A percentile compares a stretch with the other conserved stretches of the same genome.
phyloP scores from a whole-genome alignment of 2,113 vertebrate species.

The Loxodonta africana region DNA sequence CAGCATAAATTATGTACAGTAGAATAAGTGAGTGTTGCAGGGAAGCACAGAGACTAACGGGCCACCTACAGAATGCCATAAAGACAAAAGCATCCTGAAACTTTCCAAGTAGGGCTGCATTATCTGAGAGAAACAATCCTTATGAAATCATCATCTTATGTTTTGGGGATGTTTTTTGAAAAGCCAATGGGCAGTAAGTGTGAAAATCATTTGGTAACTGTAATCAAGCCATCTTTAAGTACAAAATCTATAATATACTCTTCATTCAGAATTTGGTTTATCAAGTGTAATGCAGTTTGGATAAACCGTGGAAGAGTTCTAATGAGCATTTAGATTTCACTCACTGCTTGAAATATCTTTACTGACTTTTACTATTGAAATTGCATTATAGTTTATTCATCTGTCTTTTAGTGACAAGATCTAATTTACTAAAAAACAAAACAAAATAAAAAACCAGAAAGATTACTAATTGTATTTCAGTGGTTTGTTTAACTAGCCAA shows the following conservation, averaged over 20 bases:
- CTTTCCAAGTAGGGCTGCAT: conserved; percentile 48
- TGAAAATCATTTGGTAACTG: conserved; percentile 66
- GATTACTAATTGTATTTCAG: conserved; percentile 6
- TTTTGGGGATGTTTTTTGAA: conserved; percentile 59
- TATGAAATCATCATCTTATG: conserved; percentile 51
- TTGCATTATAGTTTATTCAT: conserved; percentile 76
- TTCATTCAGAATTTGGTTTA: conserved; percentile 74
- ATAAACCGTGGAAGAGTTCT: conserved; percentile 70
- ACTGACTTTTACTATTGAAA: conserved; percentile 67
- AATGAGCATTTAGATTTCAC: conserved; percentile 70
- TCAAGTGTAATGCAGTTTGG: conserved; percentile 78
- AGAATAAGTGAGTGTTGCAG: conserved; percentile 55
- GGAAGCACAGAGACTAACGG: conserved; percentile 63
- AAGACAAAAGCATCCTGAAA: conserved; percentile 54
- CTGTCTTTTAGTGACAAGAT: conserved; percentile 34
- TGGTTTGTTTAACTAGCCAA: conserved; percentile 70
- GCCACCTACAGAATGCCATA: conserved; percentile 49
- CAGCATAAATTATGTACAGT: conserved; percentile 73
- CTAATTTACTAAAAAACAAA: background rate
- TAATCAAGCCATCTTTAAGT: conserved; percentile 75
- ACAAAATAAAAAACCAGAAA: background rate
- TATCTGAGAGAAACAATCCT: conserved; percentile 51
- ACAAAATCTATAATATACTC: conserved; percentile 60
- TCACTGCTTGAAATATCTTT: conserved; percentile 71
- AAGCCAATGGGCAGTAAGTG: conserved; percentile 54